These are phyloP conservation scores for Sebastes trivittatus DNA, from an alignment of 2,797 vertebrate genomes.

Conservation along the genomic window DNA sequence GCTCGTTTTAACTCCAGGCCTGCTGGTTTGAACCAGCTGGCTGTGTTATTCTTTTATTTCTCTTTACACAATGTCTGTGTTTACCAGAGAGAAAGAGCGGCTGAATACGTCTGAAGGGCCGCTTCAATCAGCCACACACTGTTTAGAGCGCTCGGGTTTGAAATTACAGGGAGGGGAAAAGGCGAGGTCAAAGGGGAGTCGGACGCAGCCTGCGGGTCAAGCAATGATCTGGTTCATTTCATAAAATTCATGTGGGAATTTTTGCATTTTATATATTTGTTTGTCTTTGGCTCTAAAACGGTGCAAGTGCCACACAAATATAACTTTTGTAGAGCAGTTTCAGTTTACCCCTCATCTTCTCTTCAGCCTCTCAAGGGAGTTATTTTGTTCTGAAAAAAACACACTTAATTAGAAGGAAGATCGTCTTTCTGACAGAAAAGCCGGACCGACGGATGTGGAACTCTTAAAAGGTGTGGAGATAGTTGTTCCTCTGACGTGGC, in stretches of 20 bases:
- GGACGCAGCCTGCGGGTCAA: constrained; percentile 60
- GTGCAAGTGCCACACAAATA: constrained; percentile 34
- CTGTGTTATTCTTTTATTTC: constrained; percentile 77
- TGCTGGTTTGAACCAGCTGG: constrained; percentile 67
- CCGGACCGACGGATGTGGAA: constrained; percentile 23
- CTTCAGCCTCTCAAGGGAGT: constrained; percentile 25
- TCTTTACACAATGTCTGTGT: constrained; percentile 77
- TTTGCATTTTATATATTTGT: constrained; percentile 39
- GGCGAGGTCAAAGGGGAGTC: constrained; percentile 53
- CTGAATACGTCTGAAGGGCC: constrained; percentile 52
- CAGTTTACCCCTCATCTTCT: constrained; percentile 37
- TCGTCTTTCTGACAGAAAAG: constrained; percentile 20
- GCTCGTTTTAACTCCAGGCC: constrained; percentile 76
- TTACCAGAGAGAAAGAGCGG: constrained; percentile 60
- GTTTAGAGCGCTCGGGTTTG: constrained; percentile 31
- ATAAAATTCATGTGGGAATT: constrained; percentile 56
- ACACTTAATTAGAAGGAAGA: constrained; percentile 59
- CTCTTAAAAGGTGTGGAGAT: constrained; percentile 15
- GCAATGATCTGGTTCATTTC: constrained; percentile 49
- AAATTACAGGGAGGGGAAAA: constrained; percentile 71
- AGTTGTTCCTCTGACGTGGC: constrained; percentile 53
- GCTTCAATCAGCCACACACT: constrained; percentile 55
- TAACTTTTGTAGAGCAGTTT: constrained; percentile 54
- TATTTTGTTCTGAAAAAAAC: constrained; percentile 37
- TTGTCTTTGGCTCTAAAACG: constrained; percentile 27